Conservation (phyloP, 2,888 invertebrate species). For the Lithophane socia region DNA sequence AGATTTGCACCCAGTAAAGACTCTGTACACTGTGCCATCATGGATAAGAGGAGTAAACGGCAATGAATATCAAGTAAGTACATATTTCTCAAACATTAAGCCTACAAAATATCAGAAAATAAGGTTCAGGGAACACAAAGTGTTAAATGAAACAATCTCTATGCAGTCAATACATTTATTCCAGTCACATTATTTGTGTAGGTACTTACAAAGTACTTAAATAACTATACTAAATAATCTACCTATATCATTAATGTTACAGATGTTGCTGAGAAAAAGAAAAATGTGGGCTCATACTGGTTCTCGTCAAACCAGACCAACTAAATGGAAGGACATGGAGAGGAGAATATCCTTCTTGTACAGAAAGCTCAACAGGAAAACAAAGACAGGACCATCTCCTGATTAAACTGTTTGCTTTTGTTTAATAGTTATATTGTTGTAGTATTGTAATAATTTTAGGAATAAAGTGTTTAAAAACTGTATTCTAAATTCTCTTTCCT, state of each 20-base stretch:
- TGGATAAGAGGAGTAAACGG: slow-evolving; percentile 97
- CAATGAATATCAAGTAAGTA: slow-evolving; percentile 94
- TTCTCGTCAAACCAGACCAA: slow-evolving; percentile 92
- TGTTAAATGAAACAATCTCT: background rate
- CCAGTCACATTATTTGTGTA: background rate
- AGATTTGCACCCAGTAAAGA: slow-evolving; percentile 94
- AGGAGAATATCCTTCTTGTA: slow-evolving; percentile 94
- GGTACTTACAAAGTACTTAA: background rate
- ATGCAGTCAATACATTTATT: slow-evolving; percentile 3
- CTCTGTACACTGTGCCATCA: slow-evolving; percentile 95
- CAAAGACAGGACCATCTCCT: slow-evolving; percentile 91
- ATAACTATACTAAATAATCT: background rate
- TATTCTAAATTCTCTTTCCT: background rate
- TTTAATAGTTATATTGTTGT: slow-evolving; percentile 44
- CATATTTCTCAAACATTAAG: background rate
- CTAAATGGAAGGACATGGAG: slow-evolving; percentile 94
- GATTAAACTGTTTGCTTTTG: slow-evolving; percentile 68
- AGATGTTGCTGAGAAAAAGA: slow-evolving; percentile 92
- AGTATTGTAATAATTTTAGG: slow-evolving; percentile 44
- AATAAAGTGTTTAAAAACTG: slow-evolving; percentile 47
- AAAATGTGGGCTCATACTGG: slow-evolving; percentile 91
- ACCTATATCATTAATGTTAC: slow-evolving; percentile 55
- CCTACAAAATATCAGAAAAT: background rate
- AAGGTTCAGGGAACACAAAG: background rate
- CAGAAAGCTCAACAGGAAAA: slow-evolving; percentile 94